A percentile compares a stretch with the other conserved stretches of the same genome.
These are phyloP conservation scores for Melanotaenia nigrans DNA, from an alignment of 2,797 vertebrate genomes.

Conservation along the genomic window DNA sequence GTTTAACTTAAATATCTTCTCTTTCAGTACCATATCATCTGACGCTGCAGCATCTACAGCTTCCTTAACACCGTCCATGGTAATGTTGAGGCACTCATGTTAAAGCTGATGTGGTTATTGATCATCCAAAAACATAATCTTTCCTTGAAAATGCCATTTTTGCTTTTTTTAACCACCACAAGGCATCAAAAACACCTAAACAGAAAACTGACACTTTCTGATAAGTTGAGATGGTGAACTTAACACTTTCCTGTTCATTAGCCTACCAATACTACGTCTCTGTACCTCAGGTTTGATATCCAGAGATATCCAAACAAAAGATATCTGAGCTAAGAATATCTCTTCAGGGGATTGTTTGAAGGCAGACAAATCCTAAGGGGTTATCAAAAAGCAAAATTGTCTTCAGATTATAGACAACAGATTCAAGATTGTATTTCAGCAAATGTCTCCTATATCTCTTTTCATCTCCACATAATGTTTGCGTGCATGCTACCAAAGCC, in stretches of 20 bases:
- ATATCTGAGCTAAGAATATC: background rate
- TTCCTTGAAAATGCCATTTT: background rate
- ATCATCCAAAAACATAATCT: slow-evolving; percentile 4
- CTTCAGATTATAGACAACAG: background rate
- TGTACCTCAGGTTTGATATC: background rate
- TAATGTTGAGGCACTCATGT: slow-evolving; percentile 4
- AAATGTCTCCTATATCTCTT: background rate
- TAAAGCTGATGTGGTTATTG: background rate
- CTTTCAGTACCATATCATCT: background rate
- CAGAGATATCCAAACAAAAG: background rate
- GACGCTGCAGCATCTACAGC: background rate
- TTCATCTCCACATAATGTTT: background rate
- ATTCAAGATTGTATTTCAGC: background rate
- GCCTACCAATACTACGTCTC: background rate
- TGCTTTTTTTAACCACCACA: background rate
- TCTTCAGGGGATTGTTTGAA: background rate
- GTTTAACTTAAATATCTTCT: background rate
- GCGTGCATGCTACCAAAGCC: background rate
- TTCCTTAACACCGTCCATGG: background rate
- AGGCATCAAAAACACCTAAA: background rate
- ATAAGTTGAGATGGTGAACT: background rate
- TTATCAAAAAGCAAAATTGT: background rate
- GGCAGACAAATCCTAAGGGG: background rate
- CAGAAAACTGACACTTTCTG: background rate
- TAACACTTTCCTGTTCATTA: background rate